A percentile compares a stretch with the other conserved stretches of the same genome.
These are phyloP conservation scores for Microctonus hyperodae DNA, from an alignment of 2,888 invertebrate species.

Conservation along the genomic window DNA sequence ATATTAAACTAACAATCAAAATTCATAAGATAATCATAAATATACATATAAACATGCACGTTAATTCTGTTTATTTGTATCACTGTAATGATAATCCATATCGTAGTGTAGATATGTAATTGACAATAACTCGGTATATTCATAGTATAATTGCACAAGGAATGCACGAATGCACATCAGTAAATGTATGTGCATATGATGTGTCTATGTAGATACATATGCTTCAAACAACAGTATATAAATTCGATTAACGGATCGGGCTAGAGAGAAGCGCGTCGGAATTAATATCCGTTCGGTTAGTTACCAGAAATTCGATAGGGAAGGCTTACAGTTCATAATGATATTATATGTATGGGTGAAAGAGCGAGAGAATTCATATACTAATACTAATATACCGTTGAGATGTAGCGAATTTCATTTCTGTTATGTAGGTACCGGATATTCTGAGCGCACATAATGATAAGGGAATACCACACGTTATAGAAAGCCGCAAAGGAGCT, in stretches of 20 bases:
- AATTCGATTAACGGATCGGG: slow-evolving; percentile 54
- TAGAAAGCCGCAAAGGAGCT: slow-evolving; percentile 25
- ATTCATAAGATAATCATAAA: too few relatives aligned
- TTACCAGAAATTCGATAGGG: slow-evolving; percentile 48
- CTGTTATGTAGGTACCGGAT: not conserved
- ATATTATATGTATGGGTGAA: not conserved
- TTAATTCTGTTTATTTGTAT: not conserved
- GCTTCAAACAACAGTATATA: slow-evolving; percentile 38
- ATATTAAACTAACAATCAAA: too few relatives aligned
- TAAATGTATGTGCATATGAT: slow-evolving; percentile 1
- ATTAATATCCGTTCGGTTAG: slow-evolving; percentile 58
- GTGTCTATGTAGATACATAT: slow-evolving; percentile 7
- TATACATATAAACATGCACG: too few relatives aligned
- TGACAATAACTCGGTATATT: not conserved
- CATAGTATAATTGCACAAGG: not conserved
- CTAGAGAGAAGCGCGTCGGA: slow-evolving; percentile 49
- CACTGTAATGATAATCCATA: not conserved
- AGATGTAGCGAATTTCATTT: too few relatives aligned
- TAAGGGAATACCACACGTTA: slow-evolving; percentile 11
- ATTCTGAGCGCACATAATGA: slow-evolving; percentile 2
- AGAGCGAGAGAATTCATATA: not conserved
- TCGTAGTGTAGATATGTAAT: not conserved
- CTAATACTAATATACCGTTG: not conserved
- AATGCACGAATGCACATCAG: slow-evolving; percentile 13
- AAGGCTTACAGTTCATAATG: slow-evolving; percentile 7